Percentiles rank a stretch among this genome's conserved stretches.
phyloP scores from a whole-genome alignment of 2,113 vertebrate species.

The Crotophaga sulcirostris region DNA sequence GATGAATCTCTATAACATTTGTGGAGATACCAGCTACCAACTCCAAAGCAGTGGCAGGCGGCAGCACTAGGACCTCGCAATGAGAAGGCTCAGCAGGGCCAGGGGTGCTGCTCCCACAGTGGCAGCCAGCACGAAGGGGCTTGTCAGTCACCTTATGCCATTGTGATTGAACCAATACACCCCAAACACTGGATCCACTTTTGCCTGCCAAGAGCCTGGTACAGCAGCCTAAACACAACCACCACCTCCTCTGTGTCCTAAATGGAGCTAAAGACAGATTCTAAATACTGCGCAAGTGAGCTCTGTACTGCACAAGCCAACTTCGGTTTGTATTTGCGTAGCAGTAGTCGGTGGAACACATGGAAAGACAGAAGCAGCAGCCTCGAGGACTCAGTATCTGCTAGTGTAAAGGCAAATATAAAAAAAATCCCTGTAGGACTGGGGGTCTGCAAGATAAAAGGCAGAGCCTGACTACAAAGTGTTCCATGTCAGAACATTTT shows the following conservation, averaged over 20 bases:
- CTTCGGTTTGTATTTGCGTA: neutral
- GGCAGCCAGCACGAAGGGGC: neutral
- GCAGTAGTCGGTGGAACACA: neutral
- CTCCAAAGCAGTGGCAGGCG: neutral
- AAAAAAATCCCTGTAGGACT: neutral
- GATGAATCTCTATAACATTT: neutral
- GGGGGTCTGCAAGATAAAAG: neutral
- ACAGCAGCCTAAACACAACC: neutral
- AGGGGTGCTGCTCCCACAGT: neutral
- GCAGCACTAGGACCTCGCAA: fast-evolving
- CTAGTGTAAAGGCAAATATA: neutral
- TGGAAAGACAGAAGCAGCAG: neutral
- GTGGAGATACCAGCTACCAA: neutral
- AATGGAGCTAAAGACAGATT: neutral
- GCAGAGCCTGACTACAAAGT: neutral
- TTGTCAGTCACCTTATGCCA: neutral
- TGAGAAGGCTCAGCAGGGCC: neutral
- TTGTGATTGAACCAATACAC: neutral
- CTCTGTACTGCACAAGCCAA: neutral
- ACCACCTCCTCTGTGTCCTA: neutral
- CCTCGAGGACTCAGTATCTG: neutral
- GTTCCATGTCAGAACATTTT: neutral
- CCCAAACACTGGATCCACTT: neutral
- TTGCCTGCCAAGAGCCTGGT: neutral
- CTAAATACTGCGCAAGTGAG: neutral